These are phyloP conservation scores for Drosophila atripex DNA, from an alignment of 2,888 invertebrate genomes.

Conservation along the genomic window DNA sequence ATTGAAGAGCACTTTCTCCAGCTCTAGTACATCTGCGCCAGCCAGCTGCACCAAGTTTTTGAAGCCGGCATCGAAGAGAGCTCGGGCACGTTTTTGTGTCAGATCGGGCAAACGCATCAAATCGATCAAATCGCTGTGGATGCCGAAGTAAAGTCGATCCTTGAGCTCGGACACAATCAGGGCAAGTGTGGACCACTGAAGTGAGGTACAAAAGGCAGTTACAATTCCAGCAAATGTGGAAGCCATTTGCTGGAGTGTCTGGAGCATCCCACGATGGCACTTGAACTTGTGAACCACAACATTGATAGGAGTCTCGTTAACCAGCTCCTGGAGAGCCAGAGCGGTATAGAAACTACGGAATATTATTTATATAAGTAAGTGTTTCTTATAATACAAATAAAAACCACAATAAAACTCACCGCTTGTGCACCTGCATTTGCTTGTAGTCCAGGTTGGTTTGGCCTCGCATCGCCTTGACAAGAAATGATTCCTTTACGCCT, in stretches of 20 bases:
- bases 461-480: slow-evolving; percentile 91
- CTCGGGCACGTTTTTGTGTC: slow-evolving; percentile 93
- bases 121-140: slow-evolving; percentile 95
- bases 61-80: slow-evolving; percentile 92
- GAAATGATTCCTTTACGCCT: slow-evolving; percentile 93
- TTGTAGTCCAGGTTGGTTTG: slow-evolving; percentile 86
- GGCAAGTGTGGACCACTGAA: slow-evolving; percentile 97
- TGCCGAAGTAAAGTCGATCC: slow-evolving; percentile 96
- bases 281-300: slow-evolving; percentile 93
- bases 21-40: slow-evolving; percentile 87
- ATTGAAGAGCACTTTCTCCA: slow-evolving; percentile 91
- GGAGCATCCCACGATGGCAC: slow-evolving; percentile 94
- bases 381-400: neutral
- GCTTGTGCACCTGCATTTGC: slow-evolving; percentile 87
- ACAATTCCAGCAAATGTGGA: slow-evolving; percentile 99
- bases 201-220: slow-evolving; percentile 95
- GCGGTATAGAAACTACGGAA: slow-evolving; percentile 92
- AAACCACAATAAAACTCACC: slow-evolving; percentile 83
- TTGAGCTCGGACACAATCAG: slow-evolving; percentile 96
- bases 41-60: slow-evolving; percentile 92
- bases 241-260: slow-evolving; percentile 96
- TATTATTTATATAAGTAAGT: neutral
- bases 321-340: slow-evolving; percentile 95
- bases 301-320: slow-evolving; percentile 93
- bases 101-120: slow-evolving; percentile 93